phyloP scores from a whole-genome alignment of 35 echinoderm and acorn worm species.

The Eucidaris tribuloides region DNA sequence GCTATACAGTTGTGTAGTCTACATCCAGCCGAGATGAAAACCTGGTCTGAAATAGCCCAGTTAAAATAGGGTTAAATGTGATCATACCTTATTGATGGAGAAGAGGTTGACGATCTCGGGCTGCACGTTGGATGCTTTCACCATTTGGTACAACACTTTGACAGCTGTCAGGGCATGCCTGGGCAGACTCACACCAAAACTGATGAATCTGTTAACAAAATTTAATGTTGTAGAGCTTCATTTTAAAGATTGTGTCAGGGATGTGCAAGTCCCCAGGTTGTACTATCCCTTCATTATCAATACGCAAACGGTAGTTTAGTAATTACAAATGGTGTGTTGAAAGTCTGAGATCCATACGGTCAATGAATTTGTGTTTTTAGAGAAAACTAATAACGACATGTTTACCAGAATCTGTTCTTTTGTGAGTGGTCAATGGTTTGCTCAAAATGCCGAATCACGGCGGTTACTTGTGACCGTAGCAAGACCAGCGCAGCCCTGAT shows the following conservation, averaged over 20 bases:
- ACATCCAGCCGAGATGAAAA: too few species aligned
- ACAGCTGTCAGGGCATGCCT: constrained; percentile 70
- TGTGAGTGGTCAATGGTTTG: neutral
- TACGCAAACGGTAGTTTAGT: too few species aligned
- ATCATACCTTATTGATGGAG: constrained; percentile 80
- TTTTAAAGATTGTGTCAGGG: too few species aligned
- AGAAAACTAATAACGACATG: neutral
- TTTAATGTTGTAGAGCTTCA: neutral
- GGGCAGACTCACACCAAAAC: constrained; percentile 42
- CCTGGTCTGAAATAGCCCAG: too few species aligned
- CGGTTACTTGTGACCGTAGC: too few species aligned
- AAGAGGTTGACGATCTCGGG: constrained; percentile 83
- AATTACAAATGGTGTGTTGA: too few species aligned
- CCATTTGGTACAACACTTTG: constrained; percentile 62
- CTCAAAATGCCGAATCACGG: too few species aligned
- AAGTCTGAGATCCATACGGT: neutral
- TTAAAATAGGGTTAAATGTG: too few species aligned
- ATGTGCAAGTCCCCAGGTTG: neutral
- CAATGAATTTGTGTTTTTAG: neutral
- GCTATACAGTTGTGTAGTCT: too few species aligned
- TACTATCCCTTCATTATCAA: neutral
- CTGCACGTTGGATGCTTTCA: constrained; percentile 72
- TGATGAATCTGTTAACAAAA: constrained; percentile 57
- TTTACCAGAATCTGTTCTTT: too few species aligned
- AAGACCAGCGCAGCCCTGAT: too few species aligned